Evolutionary conservation across 2,113 vertebrate genomes (phyloP).

Genomic region (cattle (Bos taurus)): ARS-UCD2.0 NC_037338.1:22846501-22847000

Average conservation of each 20-base stretch:
- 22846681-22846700: not conserved
- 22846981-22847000: not conserved
- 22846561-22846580: not conserved
- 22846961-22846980: not conserved
- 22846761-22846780: not conserved
- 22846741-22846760: not conserved
- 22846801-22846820: not conserved
- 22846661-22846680: not conserved
- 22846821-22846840: not conserved
- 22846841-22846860: not conserved
- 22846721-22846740: not conserved
- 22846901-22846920: not conserved
- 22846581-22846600: not conserved
- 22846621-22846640: not conserved
- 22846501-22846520: not conserved
- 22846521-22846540: not conserved
- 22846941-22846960: not conserved
- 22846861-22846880: not conserved
- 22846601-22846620: not conserved
- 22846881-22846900: not conserved
- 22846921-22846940: not conserved
- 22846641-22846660: not conserved
- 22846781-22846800: not conserved
- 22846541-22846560: not conserved
- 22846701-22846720: not conserved